Percentiles rank a stretch among this genome's conserved stretches.
phyloP scores from a whole-genome alignment of 1,140 invertebrate genomes.

The Ylistrum balloti region DNA sequence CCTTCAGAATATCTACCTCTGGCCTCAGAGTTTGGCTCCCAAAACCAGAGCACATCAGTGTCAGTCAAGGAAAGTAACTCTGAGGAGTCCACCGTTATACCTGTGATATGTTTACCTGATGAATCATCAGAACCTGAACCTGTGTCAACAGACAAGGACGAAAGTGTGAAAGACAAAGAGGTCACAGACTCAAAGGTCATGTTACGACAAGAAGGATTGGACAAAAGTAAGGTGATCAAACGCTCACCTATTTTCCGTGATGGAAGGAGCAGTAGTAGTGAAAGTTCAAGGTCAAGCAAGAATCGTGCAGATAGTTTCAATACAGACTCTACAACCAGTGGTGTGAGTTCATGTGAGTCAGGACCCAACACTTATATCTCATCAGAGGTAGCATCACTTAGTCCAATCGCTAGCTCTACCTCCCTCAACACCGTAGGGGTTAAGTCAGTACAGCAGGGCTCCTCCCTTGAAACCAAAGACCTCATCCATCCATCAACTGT shows the following conservation, averaged over 20 bases:
- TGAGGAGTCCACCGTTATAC: conserved; percentile 44
- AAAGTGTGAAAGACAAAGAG: conserved; percentile 45
- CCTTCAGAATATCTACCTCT: conserved; percentile 10
- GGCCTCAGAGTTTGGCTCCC: background rate
- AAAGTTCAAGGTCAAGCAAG: conserved; percentile 75
- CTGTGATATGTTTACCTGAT: conserved; percentile 57
- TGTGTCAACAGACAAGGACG: background rate
- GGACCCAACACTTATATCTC: conserved; percentile 82
- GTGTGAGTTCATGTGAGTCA: conserved; percentile 90
- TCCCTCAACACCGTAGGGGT: conserved; percentile 66
- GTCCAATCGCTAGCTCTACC: conserved; percentile 71
- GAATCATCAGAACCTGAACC: conserved; percentile 46
- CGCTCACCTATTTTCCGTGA: conserved; percentile 59
- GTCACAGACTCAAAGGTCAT: conserved; percentile 43
- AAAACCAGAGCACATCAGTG: background rate
- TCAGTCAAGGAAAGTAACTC: background rate
- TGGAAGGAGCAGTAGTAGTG: conserved; percentile 75
- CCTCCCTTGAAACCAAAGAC: conserved; percentile 63
- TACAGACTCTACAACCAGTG: conserved; percentile 89
- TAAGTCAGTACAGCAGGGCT: conserved; percentile 49
- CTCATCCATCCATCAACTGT: conserved; percentile 76
- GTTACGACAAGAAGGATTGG: conserved; percentile 44
- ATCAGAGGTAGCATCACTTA: conserved; percentile 68
- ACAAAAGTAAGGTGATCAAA: conserved; percentile 45
- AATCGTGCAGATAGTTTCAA: conserved; percentile 83